These are phyloP conservation scores for Brenthis ino DNA, from an alignment of 2,888 invertebrate species.

Conservation along the genomic window DNA sequence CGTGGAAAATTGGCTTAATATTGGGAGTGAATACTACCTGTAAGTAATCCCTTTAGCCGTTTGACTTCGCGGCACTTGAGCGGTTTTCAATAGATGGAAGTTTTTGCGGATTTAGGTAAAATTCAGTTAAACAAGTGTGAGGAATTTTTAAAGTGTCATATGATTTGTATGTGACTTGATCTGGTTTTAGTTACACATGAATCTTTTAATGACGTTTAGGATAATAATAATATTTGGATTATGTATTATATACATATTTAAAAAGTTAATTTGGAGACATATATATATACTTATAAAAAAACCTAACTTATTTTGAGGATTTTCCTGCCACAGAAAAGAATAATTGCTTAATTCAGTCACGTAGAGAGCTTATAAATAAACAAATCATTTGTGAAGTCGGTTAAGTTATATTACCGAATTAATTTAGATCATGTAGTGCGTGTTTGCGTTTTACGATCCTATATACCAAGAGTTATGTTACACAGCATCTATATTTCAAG, in stretches of 20 bases:
- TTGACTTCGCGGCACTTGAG: slow-evolving; percentile 55
- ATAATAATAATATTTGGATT: too few relatives aligned
- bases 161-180: too few relatives aligned
- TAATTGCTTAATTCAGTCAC: neutral
- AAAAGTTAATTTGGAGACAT: too few relatives aligned
- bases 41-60: slow-evolving; percentile 58
- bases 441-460: neutral
- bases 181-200: too few relatives aligned
- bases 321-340: neutral
- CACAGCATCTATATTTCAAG: neutral
- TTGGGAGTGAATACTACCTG: slow-evolving; percentile 61
- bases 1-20: slow-evolving; percentile 56
- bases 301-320: too few relatives aligned
- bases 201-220: too few relatives aligned
- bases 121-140: slow-evolving; percentile 25
- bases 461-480: neutral
- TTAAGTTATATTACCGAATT: slow-evolving; percentile 2
- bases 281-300: too few relatives aligned
- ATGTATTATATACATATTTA: too few relatives aligned
- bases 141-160: slow-evolving; percentile 18
- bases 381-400: neutral
- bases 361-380: neutral
- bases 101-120: slow-evolving; percentile 23
- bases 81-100: slow-evolving; percentile 19
- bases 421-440: neutral